A percentile compares a stretch with the other conserved stretches of the same genome.
These are phyloP conservation scores for Phallusia fumigata DNA, from an alignment of 23 tunicate genomes.

Conservation along the genomic window DNA sequence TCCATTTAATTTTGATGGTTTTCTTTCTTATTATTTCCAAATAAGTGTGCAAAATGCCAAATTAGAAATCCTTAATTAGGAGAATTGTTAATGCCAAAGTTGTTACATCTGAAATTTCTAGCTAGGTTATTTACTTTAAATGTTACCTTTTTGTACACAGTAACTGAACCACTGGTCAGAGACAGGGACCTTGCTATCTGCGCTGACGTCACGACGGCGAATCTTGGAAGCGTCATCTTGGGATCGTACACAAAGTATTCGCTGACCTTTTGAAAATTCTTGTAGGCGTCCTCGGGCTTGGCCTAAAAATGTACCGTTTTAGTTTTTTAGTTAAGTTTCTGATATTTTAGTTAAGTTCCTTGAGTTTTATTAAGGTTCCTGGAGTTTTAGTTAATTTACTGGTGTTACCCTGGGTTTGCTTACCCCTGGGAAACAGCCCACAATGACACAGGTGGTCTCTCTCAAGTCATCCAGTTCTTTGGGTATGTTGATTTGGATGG, in stretches of 20 bases:
- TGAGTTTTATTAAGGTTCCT: too few species aligned
- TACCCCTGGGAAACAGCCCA: slow-evolving; percentile 82
- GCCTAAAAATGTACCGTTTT: slow-evolving; percentile 28
- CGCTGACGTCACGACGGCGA: slow-evolving; percentile 79
- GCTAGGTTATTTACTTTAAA: background rate
- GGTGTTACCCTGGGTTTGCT: too few species aligned
- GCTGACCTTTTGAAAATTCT: slow-evolving; percentile 65
- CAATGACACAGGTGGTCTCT: slow-evolving; percentile 36
- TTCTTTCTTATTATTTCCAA: too few species aligned
- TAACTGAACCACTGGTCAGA: slow-evolving; percentile 41
- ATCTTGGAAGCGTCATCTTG: slow-evolving; percentile 67
- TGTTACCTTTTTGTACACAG: slow-evolving; percentile 45
- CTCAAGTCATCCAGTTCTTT: slow-evolving; percentile 54
- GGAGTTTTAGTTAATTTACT: too few species aligned
- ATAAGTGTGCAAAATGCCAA: too few species aligned
- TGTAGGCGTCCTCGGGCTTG: slow-evolving; percentile 46
- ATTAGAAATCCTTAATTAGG: too few species aligned
- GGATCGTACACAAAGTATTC: slow-evolving; percentile 62
- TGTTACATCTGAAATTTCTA: too few species aligned
- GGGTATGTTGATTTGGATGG: slow-evolving; percentile 42
- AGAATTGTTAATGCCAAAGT: too few species aligned
- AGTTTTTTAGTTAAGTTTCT: too few species aligned
- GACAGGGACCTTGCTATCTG: slow-evolving; percentile 47
- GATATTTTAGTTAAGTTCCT: too few species aligned
- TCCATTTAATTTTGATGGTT: too few species aligned